A percentile compares a stretch with the other conserved stretches of the same genome.
phyloP scores from a whole-genome alignment of 2,888 invertebrate genomes.

The Temnothorax rugatulus region DNA sequence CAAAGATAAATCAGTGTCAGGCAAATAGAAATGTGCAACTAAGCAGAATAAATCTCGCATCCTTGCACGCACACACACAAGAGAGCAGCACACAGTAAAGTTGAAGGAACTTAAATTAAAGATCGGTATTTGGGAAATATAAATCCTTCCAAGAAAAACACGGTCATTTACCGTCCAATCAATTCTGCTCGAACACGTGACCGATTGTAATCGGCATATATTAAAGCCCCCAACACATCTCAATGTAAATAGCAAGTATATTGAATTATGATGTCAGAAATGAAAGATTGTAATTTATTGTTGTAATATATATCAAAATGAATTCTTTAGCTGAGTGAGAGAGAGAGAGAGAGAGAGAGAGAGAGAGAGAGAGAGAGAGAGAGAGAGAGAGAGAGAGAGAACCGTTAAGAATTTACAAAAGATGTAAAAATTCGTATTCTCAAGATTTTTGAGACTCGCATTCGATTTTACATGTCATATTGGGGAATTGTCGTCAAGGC shows the following conservation, averaged over 20 bases:
- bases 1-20: slow-evolving; percentile 8
- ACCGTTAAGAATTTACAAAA: not conserved
- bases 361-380: too few species aligned
- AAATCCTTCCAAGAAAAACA: slow-evolving; percentile 14
- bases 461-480: not conserved
- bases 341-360: too few species aligned
- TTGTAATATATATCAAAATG: not conserved
- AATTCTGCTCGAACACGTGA: slow-evolving; percentile 24
- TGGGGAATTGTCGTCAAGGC: slow-evolving; percentile 24
- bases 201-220: not conserved
- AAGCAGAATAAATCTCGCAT: slow-evolving; percentile 1
- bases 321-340: not conserved
- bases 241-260: not conserved
- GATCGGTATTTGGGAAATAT: not conserved
- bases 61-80: not conserved
- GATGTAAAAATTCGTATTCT: not conserved
- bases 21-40: slow-evolving; percentile 2
- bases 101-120: not conserved
- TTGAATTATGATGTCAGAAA: slow-evolving; percentile 16
- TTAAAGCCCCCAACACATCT: slow-evolving; percentile 2
- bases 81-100: not conserved
- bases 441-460: not conserved
- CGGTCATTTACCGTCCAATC: slow-evolving; percentile 14
- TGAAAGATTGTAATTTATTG: not conserved
- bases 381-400: not conserved